Base-by-base conservation (phyloP, 2,797 vertebrate species). In the Spizella passerina region DNA sequence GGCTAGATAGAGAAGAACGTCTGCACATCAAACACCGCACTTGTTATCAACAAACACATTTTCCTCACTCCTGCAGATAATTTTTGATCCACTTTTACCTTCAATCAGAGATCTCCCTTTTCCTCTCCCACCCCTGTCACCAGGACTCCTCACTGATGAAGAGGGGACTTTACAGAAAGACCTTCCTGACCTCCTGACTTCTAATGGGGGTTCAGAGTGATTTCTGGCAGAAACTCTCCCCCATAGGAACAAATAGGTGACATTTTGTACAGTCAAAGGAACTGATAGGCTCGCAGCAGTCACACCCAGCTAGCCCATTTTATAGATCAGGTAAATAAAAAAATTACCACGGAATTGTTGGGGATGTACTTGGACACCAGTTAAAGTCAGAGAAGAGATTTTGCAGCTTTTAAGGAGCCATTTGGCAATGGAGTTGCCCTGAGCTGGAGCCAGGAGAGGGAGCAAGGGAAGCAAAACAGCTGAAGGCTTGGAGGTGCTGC, bases 1-100 rank as follows among this genome's bases (percentile, higher is more conserved):
- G 46, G 69, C 53, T 70, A 57, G 88, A 87, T 96, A 91, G 86
- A 13, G 44, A 84, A 90, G 30, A 83, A n/a, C 7, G 4, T 63
- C 57, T 13, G 30, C 55, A 77, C n/a, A 70, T 90, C 89, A 70
- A 65, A 72, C 78, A 56, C 55, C 0, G 0, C 44, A 19, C 34
- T 77, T 61, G n/a, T 41, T 86, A 84, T 66, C 92, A 82, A 61
- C 76, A 83, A 65, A 64, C 11, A 0, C 29, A 10, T 83, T 95
- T 93, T 61, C 53, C 65, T 85, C 75, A 53, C 63, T 82, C 8
- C 18, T 86, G 47, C 41, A 72, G 46, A 60, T 78, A 63, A 57
- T 55, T 82, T 66, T 66, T 85, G 47, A 85, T 90, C 55, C 20
- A 57, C 61, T 78, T 91, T 69, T 83, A 61, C 66, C 49, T 80